Evolutionary conservation across 2,113 vertebrate species (phyloP), one percentile per base, ranked within the genome.

Genomic region (Nannospalax galili): DNA sequence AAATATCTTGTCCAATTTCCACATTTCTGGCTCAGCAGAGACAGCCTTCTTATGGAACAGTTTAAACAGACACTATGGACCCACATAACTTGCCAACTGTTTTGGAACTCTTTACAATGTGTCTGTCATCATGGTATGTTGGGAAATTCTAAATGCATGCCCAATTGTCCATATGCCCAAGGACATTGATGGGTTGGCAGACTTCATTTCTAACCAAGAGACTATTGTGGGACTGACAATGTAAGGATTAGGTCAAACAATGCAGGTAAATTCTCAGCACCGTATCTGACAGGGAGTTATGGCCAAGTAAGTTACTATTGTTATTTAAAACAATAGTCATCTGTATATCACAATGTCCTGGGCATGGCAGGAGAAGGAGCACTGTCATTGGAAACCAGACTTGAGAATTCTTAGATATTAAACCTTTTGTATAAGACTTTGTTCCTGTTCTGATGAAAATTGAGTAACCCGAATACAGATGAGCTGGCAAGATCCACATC

Each of bases 361-460:
- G 14, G 91, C 8, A 6, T 28, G 58, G 15, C 96, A 93, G 89
- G 72, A 97, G 97, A 91, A 95, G 96, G 96, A 65, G 95, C 93
- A 45, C 62, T 42, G 74, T n/a, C 82, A 42, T 1, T 80, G 91
- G 69, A 58, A 86, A 89, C 32, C 2, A n/a, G 64, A 37, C 6
- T 65, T 24, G 9, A 90, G 70, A n/a, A 69, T 28, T 16, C 58
- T 65, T 3, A 14, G 10, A 12, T 8, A 35, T 1, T 26, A 74
- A 88, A 9, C 24, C 56, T 28, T 89, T 45, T 5, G 7, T 28
- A 32, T 16, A 58, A 78, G 78, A 60, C 16, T 5, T 15, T 40
- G 35, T 32, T 24, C 6, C 37, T 11, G 0, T 64, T 75, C 15
- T 73, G n/a, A 20, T 6, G 14, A 42, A 77, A 35, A 9, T 35